Base-by-base conservation (phyloP, 2,888 invertebrate genomes). In the Petrophora chlorosata region DNA sequence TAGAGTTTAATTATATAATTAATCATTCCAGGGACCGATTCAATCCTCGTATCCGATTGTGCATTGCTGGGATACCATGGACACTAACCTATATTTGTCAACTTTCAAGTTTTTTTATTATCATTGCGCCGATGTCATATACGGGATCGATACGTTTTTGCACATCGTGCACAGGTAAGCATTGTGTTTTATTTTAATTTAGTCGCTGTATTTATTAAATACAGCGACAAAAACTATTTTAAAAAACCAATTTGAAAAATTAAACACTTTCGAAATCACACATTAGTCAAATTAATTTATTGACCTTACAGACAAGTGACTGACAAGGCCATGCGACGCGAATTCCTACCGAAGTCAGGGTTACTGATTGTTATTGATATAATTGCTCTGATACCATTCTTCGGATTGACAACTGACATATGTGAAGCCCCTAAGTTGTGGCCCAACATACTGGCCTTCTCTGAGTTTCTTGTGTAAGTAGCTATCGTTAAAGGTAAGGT, bases 401-500 rank as follows among this genome's bases (percentile, higher is more conserved):
- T 57, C 41, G 67, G 68, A 5, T 53, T 84, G 4, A 2, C 69
- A 4, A 39, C 50, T 0, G 22, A n/a, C n/a, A 46, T 1, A 67
- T 68, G 0, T 32, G 53, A 0, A 82, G 81, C 40, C 54, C 62
- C 0, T 44, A 59, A 0, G 30, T 64, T 83, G 2, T 82, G 74
- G 70, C 84, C 84, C 0, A 83, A 84, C 30, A 57, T 85, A 13
- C 50, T 82, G 19, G 55, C 67, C 1, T 79, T 76, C 33, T 65
- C 61, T n/a, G 82, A 82, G 36, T 75, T 80, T 61, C 7, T 82
- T 2, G 64, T 79, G 85, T 85, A 52, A 82, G 85, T 77, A 10
- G 13, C 12, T 7, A 17, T 29, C 19, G 2, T 12, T 3, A 10
- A 12, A 8, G 3, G 13, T 14, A 0, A 15, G 15, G 5, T 8